A percentile compares a stretch with the other conserved stretches of the same genome.
phyloP scores from a whole-genome alignment of 1,140 invertebrate genomes.

The Drosophila littoralis region DNA sequence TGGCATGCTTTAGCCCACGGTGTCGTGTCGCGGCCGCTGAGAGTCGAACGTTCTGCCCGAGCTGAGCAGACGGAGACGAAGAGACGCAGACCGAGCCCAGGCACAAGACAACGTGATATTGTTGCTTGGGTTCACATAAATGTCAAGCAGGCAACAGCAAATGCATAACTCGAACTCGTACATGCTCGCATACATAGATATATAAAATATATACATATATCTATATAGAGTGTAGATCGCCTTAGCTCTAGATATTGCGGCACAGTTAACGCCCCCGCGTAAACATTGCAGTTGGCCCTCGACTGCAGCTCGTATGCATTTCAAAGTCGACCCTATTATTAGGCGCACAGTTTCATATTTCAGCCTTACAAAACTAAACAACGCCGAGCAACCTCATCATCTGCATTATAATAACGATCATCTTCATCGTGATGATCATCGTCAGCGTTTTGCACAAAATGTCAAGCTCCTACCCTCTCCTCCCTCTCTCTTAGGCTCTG shows the following conservation, averaged over 20 bases:
- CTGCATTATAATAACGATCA: neutral
- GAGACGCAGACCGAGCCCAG: conserved; percentile 6
- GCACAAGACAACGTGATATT: conserved; percentile 72
- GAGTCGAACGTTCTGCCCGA: conserved; percentile 57
- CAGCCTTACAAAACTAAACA: conserved; percentile 52
- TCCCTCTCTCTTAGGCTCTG: neutral
- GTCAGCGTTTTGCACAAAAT: conserved; percentile 60
- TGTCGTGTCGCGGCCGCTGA: conserved; percentile 47
- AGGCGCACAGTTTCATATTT: conserved; percentile 76
- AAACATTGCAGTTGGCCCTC: conserved; percentile 14
- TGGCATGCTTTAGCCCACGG: conserved; percentile 61
- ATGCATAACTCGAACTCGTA: conserved; percentile 22
- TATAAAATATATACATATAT: neutral
- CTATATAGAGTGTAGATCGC: conserved; percentile 48
- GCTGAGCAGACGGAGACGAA: neutral
- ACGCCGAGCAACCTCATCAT: conserved; percentile 32
- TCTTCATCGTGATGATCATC: conserved; percentile 21
- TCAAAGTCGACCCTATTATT: conserved; percentile 82
- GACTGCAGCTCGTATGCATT: conserved; percentile 61
- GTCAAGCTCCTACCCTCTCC: conserved; percentile 42
- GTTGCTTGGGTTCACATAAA: conserved; percentile 78
- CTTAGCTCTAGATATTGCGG: conserved; percentile 64
- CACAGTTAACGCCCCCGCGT: conserved; percentile 27
- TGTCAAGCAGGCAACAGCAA: conserved; percentile 76
- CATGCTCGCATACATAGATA: neutral